These are phyloP conservation scores for Dryadula phaetusa DNA, from an alignment of 2,888 invertebrate genomes.

Conservation along the genomic window DNA sequence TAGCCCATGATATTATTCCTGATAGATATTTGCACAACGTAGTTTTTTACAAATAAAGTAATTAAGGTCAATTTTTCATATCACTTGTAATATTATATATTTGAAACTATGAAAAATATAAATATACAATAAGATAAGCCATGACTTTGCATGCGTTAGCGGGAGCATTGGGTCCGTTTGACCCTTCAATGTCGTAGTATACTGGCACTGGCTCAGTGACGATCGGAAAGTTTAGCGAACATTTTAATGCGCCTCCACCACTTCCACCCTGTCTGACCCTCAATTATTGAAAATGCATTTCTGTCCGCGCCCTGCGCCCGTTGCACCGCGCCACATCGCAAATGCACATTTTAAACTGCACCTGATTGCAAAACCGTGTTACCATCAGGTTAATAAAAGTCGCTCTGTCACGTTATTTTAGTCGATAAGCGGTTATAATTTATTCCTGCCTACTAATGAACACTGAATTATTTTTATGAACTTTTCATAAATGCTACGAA, in stretches of 20 bases:
- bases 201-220: conserved; percentile 40
- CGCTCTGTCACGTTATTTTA: conserved; percentile 73
- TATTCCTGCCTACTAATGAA: conserved; percentile 19
- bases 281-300: conserved; percentile 84
- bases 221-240: conserved; percentile 74
- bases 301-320: conserved; percentile 75
- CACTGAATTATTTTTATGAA: background rate
- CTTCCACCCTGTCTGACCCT: conserved; percentile 79
- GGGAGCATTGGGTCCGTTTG: conserved; percentile 1
- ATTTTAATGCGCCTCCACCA: conserved; percentile 74
- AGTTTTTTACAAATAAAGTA: no score
- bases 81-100: background rate
- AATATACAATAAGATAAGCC: no score
- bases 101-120: background rate
- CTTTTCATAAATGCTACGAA: background rate
- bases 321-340: conserved; percentile 67
- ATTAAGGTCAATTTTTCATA: no score
- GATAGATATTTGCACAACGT: no score
- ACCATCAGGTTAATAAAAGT: conserved; percentile 74
- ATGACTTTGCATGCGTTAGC: background rate
- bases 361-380: conserved; percentile 82
- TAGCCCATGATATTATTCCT: background rate
- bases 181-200: conserved; percentile 31
- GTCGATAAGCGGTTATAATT: conserved; percentile 59
- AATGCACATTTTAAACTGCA: conserved; percentile 84